Base-by-base conservation (phyloP, 2,797 vertebrate genomes). In the Phrynocephalus forsythii region DNA sequence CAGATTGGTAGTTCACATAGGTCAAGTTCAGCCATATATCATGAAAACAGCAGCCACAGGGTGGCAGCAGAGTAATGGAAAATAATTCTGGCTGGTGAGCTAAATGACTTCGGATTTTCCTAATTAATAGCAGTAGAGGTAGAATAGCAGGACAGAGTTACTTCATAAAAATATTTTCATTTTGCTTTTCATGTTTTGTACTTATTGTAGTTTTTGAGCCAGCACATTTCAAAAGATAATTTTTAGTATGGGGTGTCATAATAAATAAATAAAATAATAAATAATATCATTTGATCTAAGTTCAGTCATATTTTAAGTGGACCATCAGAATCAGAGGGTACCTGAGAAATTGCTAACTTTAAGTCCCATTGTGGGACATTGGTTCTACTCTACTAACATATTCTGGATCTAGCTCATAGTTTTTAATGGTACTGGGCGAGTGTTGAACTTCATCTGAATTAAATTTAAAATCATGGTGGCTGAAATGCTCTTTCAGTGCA, bases 21-120 rank as follows among this genome's bases (percentile, higher is more conserved):
- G 11, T 86, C 75, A 89, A 30, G 6, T 0, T 81, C 80, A 33
- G 5, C 4, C 26, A 38, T 7, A 82, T 87, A 82, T 20, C 26
- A 9, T 60, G 28, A 9, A 80, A 82, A 80, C 67, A 91, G 22
- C 50, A 84, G 68, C 95, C 95, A 91, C 90, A 44, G n/a, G 94
- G 91, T 90, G 95, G 93, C 94, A 94, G 87, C 92, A 95, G 84
- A 91, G 52, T 69, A 90, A 94, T 93, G 83, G 83, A 89, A 38
- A 13, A 85, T 71, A 56, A n/a, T 1, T 0, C 13, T 87, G 88
- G 16, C 50, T 87, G 78, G 83, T 87, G 1, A 33, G 26, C 16
- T 81, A 52, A 56, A 82, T 9, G 33, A 48, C 20, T 38, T 75
- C 72, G 15, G 22, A 73, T 81, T 81, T n/a, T 52, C 26, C 68